Evolutionary conservation across 2,888 invertebrate species (phyloP).

Genomic region (Helicoverpa assulta): DNA sequence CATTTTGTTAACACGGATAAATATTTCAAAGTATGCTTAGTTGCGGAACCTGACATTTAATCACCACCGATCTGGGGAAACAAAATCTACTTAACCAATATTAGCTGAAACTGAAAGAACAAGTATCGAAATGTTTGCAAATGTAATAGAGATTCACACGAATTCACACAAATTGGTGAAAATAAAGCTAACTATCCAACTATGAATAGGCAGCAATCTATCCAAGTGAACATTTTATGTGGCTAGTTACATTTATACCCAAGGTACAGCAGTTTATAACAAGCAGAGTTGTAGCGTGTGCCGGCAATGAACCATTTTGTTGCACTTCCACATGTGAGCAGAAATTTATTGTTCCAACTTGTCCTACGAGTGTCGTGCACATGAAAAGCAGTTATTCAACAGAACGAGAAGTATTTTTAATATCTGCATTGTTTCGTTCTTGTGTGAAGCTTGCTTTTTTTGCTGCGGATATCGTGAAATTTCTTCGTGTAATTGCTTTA

Average conservation of each 20-base stretch:
- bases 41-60: too few relatives aligned
- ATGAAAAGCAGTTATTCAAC: slow-evolving; percentile 47
- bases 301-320: slow-evolving; percentile 55
- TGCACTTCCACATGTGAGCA: slow-evolving; percentile 53
- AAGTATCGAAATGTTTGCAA: too few relatives aligned
- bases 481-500: background rate
- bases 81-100: too few relatives aligned
- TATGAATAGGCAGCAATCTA: too few relatives aligned
- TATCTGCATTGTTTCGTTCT: slow-evolving; percentile 43
- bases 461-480: slow-evolving; percentile 5
- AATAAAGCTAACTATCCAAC: too few relatives aligned
- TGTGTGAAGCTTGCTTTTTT: slow-evolving; percentile 5
- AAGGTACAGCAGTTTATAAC: slow-evolving; percentile 54
- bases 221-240: background rate
- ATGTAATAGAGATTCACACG: too few relatives aligned
- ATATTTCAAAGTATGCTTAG: too few relatives aligned
- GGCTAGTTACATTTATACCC: slow-evolving; percentile 19
- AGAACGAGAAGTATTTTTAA: slow-evolving; percentile 54
- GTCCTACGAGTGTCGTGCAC: slow-evolving; percentile 50
- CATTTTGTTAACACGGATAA: too few relatives aligned
- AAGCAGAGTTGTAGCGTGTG: slow-evolving; percentile 56
- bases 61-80: too few relatives aligned
- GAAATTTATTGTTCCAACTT: slow-evolving; percentile 58
- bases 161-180: too few relatives aligned
- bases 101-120: too few relatives aligned